Percentiles rank a stretch among this genome's conserved stretches.
Evolutionary conservation across 2,888 invertebrate genomes (phyloP).

Genomic region (Chrysopilus asiliformis): DNA sequence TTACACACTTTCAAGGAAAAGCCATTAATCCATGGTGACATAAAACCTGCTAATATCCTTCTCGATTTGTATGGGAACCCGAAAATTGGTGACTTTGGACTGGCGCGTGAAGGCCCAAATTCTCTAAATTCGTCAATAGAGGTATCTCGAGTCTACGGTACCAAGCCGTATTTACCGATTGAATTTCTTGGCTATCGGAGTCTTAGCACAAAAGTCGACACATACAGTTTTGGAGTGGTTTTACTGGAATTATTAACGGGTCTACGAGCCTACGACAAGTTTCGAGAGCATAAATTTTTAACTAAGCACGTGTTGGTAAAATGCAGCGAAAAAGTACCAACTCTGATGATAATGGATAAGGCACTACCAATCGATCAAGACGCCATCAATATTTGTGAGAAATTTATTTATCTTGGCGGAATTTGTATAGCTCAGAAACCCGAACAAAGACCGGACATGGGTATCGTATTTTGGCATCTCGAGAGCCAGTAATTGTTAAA

Average conservation of each 20-base stretch:
- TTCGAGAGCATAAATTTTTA: constrained; percentile 40
- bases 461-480: constrained; percentile 36
- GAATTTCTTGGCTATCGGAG: constrained; percentile 69
- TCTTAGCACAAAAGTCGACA: constrained; percentile 84
- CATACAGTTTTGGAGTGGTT: constrained; percentile 87
- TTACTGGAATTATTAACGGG: constrained; percentile 72
- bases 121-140: constrained; percentile 27
- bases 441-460: constrained; percentile 64
- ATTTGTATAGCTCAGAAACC: constrained; percentile 51
- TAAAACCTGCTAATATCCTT: constrained; percentile 91
- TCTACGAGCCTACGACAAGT: constrained; percentile 49
- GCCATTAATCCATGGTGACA: constrained; percentile 89
- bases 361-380: constrained; percentile 18
- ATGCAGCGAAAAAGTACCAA: constrained; percentile 9
- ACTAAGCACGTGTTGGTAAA: constrained; percentile 43
- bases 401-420: constrained; percentile 51
- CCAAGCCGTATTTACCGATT: constrained; percentile 82
- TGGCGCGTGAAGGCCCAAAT: constrained; percentile 55
- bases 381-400: constrained; percentile 38
- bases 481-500: neutral
- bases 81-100: constrained; percentile 90
- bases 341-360: no score
- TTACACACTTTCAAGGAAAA: constrained; percentile 65
- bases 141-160: constrained; percentile 66
- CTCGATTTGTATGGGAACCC: constrained; percentile 77